These are phyloP conservation scores for Thymallus thymallus DNA, from an alignment of 2,113 vertebrate genomes.

Conservation along the genomic window DNA sequence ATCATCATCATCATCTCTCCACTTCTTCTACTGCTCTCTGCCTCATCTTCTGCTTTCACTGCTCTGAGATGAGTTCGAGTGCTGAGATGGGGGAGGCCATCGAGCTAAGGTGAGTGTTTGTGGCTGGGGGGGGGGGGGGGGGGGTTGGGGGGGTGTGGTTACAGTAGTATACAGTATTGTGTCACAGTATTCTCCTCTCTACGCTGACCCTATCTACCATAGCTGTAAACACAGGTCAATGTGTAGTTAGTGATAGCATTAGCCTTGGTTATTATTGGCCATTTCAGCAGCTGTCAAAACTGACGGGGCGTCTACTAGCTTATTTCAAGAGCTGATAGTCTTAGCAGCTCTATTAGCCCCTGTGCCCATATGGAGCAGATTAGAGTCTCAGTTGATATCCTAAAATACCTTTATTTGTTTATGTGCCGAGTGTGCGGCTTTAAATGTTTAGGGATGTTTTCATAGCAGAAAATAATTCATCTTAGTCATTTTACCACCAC, in stretches of 20 bases:
- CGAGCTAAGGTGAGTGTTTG: conserved; percentile 71
- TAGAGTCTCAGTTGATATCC: conserved; percentile 50
- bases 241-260: not conserved
- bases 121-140: not conserved
- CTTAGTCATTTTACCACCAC: too few species aligned
- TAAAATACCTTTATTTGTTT: conserved; percentile 32
- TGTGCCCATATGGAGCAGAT: conserved; percentile 69
- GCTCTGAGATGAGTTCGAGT: conserved; percentile 63
- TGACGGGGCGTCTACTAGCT: conserved; percentile 52
- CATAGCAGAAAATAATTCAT: not conserved
- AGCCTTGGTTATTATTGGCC: conserved; percentile 26
- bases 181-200: not conserved
- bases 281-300: conserved; percentile 45
- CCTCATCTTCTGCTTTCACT: not conserved
- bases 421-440: conserved; percentile 14
- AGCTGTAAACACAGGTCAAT: conserved; percentile 28
- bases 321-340: conserved; percentile 61
- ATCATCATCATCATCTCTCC: not conserved
- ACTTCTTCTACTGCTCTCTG: not conserved
- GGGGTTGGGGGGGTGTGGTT: conserved; percentile 2
- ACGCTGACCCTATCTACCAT: not conserved
- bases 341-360: conserved; percentile 65
- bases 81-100: conserved; percentile 70
- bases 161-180: not conserved
- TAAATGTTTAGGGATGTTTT: conserved; percentile 5